Evolutionary conservation across 2,113 vertebrate species (phyloP), one percentile per base, ranked within the genome.

Genomic region (Mus spicilegus): DNA sequence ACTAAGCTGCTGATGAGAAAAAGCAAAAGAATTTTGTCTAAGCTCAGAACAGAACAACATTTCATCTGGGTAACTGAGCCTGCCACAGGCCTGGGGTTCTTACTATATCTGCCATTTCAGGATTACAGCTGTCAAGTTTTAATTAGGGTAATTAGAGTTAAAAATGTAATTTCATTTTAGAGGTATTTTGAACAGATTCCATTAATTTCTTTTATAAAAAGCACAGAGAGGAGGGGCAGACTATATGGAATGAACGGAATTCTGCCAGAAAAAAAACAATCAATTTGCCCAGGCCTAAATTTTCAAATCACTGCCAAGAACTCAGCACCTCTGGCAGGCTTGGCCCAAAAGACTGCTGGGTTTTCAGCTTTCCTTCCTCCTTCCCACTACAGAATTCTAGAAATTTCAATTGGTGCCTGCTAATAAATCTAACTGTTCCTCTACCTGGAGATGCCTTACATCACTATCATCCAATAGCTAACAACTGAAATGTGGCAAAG

Each of bases 141-240:
- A 98, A 98, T 49, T 46, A 98, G 98, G 36, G 95, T 95, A 98
- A 98, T 98, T 98, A 98, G 97, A 98, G 96, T 94, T 96, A 94
- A 90, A 97, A 98, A 96, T 95, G 82, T 97, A 92, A 96, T 97
- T 97, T 97, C 89, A 94, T 96, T 98, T 97, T 76, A 94, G 93
- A 85, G 36, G 69, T 73, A 97, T 96, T 97, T 70, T 98, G 94
- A 98, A 96, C 61, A 96, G 90, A 96, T 97, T 95, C 73, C 4
- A 54, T 93, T 97, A 97, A 94, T 91, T 96, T 95, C 76, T 95
- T 93, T 94, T 96, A 75, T 90, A 36, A 69, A 76, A 97, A 95
- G 58, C 88, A 67, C 30, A 97, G 61, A 91, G 96, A 95, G 8
- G 80, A 94, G 96, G 90, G 65, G 77, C 0, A 5, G 77, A 86